Evolutionary conservation across 2,888 invertebrate species (phyloP), one percentile per base, ranked within the genome.

Genomic region (Pasiphila rectangulata): DNA sequence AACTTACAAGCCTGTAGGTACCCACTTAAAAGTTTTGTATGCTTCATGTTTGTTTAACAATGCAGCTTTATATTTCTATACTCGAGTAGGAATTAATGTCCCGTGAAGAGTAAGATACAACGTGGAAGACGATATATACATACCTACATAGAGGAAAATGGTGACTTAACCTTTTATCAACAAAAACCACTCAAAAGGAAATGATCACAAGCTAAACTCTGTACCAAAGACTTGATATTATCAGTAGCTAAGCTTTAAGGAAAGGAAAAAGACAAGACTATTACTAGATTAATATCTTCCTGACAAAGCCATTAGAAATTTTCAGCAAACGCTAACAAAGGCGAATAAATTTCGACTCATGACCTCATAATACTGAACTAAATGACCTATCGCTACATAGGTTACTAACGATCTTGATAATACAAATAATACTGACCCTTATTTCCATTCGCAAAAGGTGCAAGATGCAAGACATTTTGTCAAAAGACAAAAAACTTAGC

Each of bases 31-130:
- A n/a, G n/a, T n/a, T n/a, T n/a, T n/a, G n/a, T n/a, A n/a, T 19
- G 4, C 4, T 19, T 19, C 19, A 2, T 4, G 21, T 21, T 21
- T 7, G 21, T 39, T 12, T 7, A 6, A 23, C 21, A 16, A 43
- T 29, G 13, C 32, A 30, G 36, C 16, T 16, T 24, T 19, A 37
- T 43, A 36, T 38, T 38, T 17, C 13, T 21, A 37, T 37, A 34
- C 25, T 7, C 47, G 37, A 42, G 40, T 40, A 16, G 32, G 24
- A 48, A 32, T 40, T 69, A 69, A 69, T 69, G 69, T 55, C 37
- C 48, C 49, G 63, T 64, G 56, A 64, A 59, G 47, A 17, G 42
- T 13, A 56, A 57, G 67, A 69, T 67, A 69, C 63, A 60, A 24
- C 20, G 42, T n/a, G n/a, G 17, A 34, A 17, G 36, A 34, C 43